Evolutionary conservation across 1,140 invertebrate species (phyloP).

Genomic region (Drosophila repleta): DNA sequence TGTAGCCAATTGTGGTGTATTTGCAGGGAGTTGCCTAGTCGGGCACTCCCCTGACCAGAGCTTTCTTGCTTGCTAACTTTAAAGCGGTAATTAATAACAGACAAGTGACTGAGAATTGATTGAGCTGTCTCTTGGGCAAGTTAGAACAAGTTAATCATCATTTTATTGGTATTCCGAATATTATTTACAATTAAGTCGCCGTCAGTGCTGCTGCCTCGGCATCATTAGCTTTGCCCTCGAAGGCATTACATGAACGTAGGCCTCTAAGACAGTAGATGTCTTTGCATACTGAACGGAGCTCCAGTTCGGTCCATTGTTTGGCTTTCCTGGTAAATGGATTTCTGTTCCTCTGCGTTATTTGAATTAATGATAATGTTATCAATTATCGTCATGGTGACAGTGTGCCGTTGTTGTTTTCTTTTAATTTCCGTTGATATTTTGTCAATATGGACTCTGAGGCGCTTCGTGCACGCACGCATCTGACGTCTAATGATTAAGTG

Average conservation of each 20-base stretch:
- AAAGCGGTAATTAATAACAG: background rate
- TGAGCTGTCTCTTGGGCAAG: no score
- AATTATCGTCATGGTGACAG: conserved; percentile 68
- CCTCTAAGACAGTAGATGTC: background rate
- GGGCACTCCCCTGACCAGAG: no score
- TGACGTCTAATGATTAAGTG: background rate
- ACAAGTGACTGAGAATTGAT: no score
- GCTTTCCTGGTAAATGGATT: conserved; percentile 15
- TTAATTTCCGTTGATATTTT: conserved; percentile 12
- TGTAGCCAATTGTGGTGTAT: no score
- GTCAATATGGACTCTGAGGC: conserved; percentile 39
- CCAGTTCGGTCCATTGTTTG: background rate
- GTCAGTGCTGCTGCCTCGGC: background rate
- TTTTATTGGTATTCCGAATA: background rate
- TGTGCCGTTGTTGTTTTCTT: conserved; percentile 32
- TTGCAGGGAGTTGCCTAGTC: no score
- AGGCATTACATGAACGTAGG: background rate
- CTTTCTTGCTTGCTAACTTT: background rate
- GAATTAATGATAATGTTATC: conserved; percentile 70
- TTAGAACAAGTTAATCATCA: no score
- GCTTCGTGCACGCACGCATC: background rate
- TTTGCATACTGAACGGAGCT: background rate
- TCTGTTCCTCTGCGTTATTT: conserved; percentile 53
- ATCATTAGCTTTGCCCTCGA: background rate
- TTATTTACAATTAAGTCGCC: background rate